Base-by-base conservation (phyloP, 2,888 invertebrate genomes). In the Protodeltote pygarga region DNA sequence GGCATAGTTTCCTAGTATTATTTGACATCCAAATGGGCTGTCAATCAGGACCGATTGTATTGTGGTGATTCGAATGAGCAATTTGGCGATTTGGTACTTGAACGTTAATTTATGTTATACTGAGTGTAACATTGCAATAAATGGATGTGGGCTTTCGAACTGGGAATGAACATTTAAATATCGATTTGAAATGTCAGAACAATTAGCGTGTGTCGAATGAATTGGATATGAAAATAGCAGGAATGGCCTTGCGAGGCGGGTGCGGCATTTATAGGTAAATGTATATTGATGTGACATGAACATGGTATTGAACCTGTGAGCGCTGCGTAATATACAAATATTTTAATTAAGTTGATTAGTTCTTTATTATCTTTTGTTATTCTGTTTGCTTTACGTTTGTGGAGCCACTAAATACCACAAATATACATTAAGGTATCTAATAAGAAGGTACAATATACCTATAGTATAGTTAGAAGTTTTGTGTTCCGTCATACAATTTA, bases 11-110 rank as follows among this genome's bases (percentile, higher is more conserved):
- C 79, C 74, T 69, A 66, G 62, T 77, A 75, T 79, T 79, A 78
- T 82, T 83, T 82, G 79, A 74, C 79, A 76, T 71, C 68, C 75
- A 74, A 84, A 80, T 79, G 71, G 66, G 74, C 73, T 78, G 82
- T 83, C 85, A 82, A 79, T 83, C 85, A 81, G 52, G 39, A 44
- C 32, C 61, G 68, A 74, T 79, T 77, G 73, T 76, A 68, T 68
- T 61, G 48, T 51, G 35, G 32, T 49, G 50, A 50, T 46, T 37
- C 62, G 65, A 72, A 73, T 71, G 51, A 61, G 64, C 60, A 71
- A 71, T 77, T 73, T 64, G 48, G 58, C 50, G 64, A 73, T 72
- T 65, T 62, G 60, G 49, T 41, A 45, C 55, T 63, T 59, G 35
- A 33, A 27, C 38, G 50, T 34, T 62, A 59, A 61, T 68, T 63